A percentile compares a stretch with the other conserved stretches of the same genome.
phyloP scores from a whole-genome alignment of 2,113 vertebrate genomes.

The Pao palembangensis region DNA sequence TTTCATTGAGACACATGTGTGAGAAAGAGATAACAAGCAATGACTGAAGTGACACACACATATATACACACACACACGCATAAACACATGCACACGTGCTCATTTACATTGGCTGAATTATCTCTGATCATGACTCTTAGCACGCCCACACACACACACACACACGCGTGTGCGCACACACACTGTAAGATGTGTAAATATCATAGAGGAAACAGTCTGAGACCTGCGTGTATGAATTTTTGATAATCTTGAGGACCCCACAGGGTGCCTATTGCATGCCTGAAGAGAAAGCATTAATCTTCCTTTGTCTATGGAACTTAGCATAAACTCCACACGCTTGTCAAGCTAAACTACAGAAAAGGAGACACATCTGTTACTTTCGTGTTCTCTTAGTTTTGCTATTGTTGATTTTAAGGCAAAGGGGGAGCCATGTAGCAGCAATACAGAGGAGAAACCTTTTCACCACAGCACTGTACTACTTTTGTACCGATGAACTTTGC shows the following conservation, averaged over 20 bases:
- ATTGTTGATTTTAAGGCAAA: conserved; percentile 53
- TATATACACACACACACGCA: conserved; percentile 23
- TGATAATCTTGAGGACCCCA: conserved; percentile 79
- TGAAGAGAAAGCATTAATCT: conserved; percentile 81
- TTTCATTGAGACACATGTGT: conserved; percentile 89
- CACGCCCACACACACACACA: conserved; percentile 39
- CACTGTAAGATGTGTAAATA: conserved; percentile 82
- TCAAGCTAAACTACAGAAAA: conserved; percentile 60
- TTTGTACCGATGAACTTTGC: conserved; percentile 74
- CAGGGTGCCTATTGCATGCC: conserved; percentile 88
- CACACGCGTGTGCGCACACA: conserved; percentile 39
- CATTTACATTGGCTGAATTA: conserved; percentile 28
- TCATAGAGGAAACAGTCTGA: conserved; percentile 70
- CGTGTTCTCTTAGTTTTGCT: conserved; percentile 47
- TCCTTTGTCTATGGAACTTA: conserved; percentile 77
- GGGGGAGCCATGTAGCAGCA: conserved; percentile 77
- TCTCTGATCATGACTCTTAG: conserved; percentile 42
- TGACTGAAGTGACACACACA: conserved; percentile 46
- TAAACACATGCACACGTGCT: conserved; percentile 31
- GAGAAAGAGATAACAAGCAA: conserved; percentile 69
- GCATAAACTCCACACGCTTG: conserved; percentile 68
- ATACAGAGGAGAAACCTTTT: conserved; percentile 74
- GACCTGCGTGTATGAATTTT: conserved; percentile 80
- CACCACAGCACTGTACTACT: conserved; percentile 78
- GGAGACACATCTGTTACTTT: conserved; percentile 52